These are phyloP conservation scores for Acronicta alni DNA, from an alignment of 2,888 invertebrate genomes.

Conservation along the genomic window DNA sequence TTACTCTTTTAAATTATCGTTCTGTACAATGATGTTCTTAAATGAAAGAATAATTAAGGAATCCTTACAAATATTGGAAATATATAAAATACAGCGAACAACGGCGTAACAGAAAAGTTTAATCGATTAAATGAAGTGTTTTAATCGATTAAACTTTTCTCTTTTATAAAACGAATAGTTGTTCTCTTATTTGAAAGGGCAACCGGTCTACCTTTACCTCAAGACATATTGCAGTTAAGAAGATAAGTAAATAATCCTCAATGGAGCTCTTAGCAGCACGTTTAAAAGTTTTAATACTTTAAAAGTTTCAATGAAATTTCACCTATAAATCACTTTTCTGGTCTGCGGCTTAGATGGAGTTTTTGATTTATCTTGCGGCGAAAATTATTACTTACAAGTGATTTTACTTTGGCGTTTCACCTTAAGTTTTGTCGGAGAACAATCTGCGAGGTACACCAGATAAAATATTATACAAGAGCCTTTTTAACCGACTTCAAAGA, in stretches of 20 bases:
- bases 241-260: slow-evolving; percentile 15
- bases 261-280: slow-evolving; percentile 9
- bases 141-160: too few relatives aligned
- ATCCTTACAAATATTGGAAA: too few relatives aligned
- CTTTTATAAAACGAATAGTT: too few relatives aligned
- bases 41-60: too few relatives aligned
- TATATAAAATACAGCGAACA: too few relatives aligned
- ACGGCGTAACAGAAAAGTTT: too few relatives aligned
- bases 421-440: slow-evolving; percentile 8
- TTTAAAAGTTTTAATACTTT: slow-evolving; percentile 27
- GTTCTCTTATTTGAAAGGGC: too few relatives aligned
- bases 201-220: neutral
- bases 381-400: slow-evolving; percentile 31
- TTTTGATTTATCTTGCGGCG: slow-evolving; percentile 45
- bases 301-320: slow-evolving; percentile 49
- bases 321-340: slow-evolving; percentile 49
- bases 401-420: slow-evolving; percentile 20
- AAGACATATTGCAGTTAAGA: neutral
- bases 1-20: too few relatives aligned
- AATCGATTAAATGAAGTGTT: too few relatives aligned
- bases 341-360: slow-evolving; percentile 14
- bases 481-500: too few relatives aligned
- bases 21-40: too few relatives aligned
- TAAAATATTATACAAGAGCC: neutral
- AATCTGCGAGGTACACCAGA: slow-evolving; percentile 7